Conservation (phyloP, 2,888 invertebrate genomes). For the Eupithecia tripunctaria region DNA sequence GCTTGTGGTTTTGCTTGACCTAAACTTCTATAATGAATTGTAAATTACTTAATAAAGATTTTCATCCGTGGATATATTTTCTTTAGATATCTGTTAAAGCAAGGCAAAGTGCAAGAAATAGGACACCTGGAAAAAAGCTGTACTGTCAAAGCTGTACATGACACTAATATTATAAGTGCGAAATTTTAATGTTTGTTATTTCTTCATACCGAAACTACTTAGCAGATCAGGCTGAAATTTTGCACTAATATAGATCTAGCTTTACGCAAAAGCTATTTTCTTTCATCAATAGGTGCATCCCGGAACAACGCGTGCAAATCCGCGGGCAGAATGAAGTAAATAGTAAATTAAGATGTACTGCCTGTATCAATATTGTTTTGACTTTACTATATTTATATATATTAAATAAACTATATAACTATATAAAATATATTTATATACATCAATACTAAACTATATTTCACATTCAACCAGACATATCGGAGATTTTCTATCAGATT, state of each 20-base stretch:
- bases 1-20: not conserved
- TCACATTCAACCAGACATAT: not conserved
- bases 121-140: not conserved
- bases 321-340: not conserved
- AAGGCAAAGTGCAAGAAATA: not conserved
- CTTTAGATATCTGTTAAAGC: no score
- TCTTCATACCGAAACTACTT: not conserved
- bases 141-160: not conserved
- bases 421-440: no score
- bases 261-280: not conserved
- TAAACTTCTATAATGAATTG: not conserved
- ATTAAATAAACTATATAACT: no score
- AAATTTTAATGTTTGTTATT: no score
- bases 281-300: no score
- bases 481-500: slow-evolving; percentile 5
- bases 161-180: not conserved
- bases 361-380: not conserved
- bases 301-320: not conserved
- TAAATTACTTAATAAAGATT: not conserved
- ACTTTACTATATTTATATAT: no score
- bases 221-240: not conserved
- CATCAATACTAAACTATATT: not conserved
- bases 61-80: no score
- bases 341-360: not conserved
- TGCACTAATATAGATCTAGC: not conserved